A percentile compares a stretch with the other conserved stretches of the same genome.
These are phyloP conservation scores for Phyllotreta striolata DNA, from an alignment of 2,888 invertebrate genomes.

Conservation along the genomic window DNA sequence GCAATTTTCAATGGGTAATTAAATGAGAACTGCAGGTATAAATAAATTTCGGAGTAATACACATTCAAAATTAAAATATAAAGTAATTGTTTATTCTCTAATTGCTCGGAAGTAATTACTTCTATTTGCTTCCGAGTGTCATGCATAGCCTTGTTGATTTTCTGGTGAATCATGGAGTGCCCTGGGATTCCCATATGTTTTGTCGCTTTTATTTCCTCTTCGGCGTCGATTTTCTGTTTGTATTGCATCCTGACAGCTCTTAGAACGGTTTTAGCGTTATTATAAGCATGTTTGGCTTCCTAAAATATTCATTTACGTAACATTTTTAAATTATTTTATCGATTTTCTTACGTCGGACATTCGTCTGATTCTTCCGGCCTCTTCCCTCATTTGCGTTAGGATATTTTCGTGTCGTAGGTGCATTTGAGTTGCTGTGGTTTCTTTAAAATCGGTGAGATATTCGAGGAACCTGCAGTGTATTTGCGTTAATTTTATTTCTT, in stretches of 20 bases:
- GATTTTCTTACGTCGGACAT: slow-evolving; percentile 49
- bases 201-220: slow-evolving; percentile 47
- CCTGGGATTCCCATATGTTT: slow-evolving; percentile 44
- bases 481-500: neutral
- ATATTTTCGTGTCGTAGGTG: slow-evolving; percentile 58
- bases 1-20: no score
- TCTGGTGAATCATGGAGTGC: slow-evolving; percentile 55
- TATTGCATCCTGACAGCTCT: slow-evolving; percentile 51
- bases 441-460: slow-evolving; percentile 55
- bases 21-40: no score
- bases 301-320: slow-evolving; percentile 38
- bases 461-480: slow-evolving; percentile 52
- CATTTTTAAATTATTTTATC: no score
- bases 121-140: slow-evolving; percentile 58
- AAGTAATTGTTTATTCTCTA: no score
- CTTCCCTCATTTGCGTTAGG: slow-evolving; percentile 58
- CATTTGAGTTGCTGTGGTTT: slow-evolving; percentile 57
- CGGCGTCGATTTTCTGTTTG: slow-evolving; percentile 47
- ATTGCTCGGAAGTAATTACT: slow-evolving; percentile 37
- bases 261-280: slow-evolving; percentile 48
- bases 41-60: no score
- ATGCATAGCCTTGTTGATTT: slow-evolving; percentile 53
- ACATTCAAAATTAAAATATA: no score
- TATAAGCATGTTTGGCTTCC: slow-evolving; percentile 49
- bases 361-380: slow-evolving; percentile 54